Percentiles rank a stretch among this genome's conserved stretches.
Evolutionary conservation across 2,888 invertebrate genomes (phyloP).

Genomic region (Zonitis immaculata): DNA sequence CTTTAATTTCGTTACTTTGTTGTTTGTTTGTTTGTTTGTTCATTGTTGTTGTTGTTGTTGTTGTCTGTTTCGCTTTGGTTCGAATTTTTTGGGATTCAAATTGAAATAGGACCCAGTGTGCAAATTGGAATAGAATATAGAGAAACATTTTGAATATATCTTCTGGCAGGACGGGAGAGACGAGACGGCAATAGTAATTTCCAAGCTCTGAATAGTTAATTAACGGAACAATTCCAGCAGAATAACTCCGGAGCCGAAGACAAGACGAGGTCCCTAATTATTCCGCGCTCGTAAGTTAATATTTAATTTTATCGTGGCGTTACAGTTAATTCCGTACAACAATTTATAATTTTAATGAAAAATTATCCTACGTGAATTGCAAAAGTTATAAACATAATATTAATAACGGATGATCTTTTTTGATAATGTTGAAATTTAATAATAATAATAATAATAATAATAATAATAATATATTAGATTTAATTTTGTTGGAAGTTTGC

Average conservation of each 20-base stretch:
- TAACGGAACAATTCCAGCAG: slow-evolving; percentile 41
- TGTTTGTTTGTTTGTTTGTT: too few relatives aligned
- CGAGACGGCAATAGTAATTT: slow-evolving; percentile 24
- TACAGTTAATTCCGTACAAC: slow-evolving; percentile 39
- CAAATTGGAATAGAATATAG: neutral
- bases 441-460: neutral
- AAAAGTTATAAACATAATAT: neutral
- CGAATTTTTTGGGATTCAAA: too few relatives aligned
- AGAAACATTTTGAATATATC: slow-evolving; percentile 5
- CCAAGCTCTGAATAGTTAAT: slow-evolving; percentile 37
- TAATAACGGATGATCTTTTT: neutral
- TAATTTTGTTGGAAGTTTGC: neutral
- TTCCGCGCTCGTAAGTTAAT: slow-evolving; percentile 43
- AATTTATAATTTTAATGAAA: slow-evolving; percentile 44
- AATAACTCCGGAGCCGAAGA: slow-evolving; percentile 37
- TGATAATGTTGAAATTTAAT: neutral
- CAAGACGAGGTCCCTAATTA: slow-evolving; percentile 37
- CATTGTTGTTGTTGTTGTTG: too few relatives aligned
- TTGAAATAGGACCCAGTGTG: too few relatives aligned
- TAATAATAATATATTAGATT: neutral
- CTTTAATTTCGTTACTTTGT: neutral
- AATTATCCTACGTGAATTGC: slow-evolving; percentile 37
- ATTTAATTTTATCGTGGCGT: slow-evolving; percentile 42
- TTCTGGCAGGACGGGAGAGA: slow-evolving; percentile 1
- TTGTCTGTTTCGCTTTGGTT: too few relatives aligned